Evolutionary conservation across 2,888 invertebrate genomes (phyloP).

Genomic region (Melitaea athalia): DNA sequence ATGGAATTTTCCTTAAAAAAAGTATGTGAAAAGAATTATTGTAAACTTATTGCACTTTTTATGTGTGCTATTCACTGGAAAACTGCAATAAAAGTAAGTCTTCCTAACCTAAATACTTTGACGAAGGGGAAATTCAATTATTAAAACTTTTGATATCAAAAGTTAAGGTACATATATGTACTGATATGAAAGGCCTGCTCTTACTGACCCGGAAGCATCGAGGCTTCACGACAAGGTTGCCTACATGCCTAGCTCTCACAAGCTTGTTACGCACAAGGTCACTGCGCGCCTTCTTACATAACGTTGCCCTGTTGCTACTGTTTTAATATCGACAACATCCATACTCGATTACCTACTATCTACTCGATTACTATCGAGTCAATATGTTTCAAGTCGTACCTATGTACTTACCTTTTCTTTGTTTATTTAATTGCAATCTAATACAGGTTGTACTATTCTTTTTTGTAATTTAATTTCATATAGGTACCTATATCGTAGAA

Average conservation of each 20-base stretch:
- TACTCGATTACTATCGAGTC: no score
- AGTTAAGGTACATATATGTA: conserved; percentile 30
- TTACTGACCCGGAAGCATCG: conserved; percentile 73
- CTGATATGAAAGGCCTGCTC: conserved; percentile 62
- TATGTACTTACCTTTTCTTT: neutral
- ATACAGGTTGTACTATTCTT: no score
- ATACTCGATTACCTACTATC: no score
- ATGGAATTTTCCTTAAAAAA: neutral
- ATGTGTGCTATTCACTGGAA: no score
- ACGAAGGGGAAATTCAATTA: neutral
- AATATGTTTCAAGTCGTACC: conserved; percentile 12
- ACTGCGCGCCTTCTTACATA: conserved; percentile 64
- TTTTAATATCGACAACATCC: conserved; percentile 32
- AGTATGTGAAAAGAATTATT: no score
- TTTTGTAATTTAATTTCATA: no score
- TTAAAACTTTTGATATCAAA: neutral
- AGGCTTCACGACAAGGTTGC: conserved; percentile 73
- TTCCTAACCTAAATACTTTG: neutral
- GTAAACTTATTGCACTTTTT: no score
- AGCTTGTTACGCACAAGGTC: conserved; percentile 48
- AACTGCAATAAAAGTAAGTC: no score
- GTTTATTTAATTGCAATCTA: neutral
- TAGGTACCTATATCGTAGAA: no score
- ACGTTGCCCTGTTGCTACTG: conserved; percentile 52
- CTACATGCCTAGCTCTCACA: conserved; percentile 40